Base-by-base conservation (phyloP, 2,888 invertebrate genomes). In the Mimas tiliae region DNA sequence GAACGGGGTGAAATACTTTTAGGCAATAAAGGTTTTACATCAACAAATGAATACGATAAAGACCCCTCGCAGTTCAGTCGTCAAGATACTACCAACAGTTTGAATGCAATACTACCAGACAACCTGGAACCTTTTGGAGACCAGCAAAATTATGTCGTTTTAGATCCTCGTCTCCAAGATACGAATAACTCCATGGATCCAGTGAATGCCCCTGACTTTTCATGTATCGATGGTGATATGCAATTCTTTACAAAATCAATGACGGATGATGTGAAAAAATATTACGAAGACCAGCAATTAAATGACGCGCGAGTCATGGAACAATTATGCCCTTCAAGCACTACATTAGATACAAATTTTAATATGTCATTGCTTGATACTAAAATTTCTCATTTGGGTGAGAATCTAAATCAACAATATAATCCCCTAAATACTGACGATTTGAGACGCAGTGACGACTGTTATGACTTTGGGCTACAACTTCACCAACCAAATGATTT, bases 231-330 rank as follows among this genome's bases (percentile, higher is more conserved):
- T 68, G 91, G 88, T 33, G 93, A 93, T 65, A 91, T 93, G 92
- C 92, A 93, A 69, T 93, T 89, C 70, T 93, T 93, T 51, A 92
- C 92, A 0, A 93, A 93, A 75, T 90, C 92, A 42, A 91, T 93
- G 89, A 92, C 90, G 66, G 93, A 93, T 65, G 93, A 93, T 64
- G 92, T 93, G 0, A 93, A 92, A 71, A 92, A 93, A 72, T 93
- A 89, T 80, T 93, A 93, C 66, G 88, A 90, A 73, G 92, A 92
- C 65, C 91, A 90, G 67, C 90, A 89, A 63, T 70, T 93, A 8
- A 85, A 78, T 63, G 92, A 92, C 69, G 78, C 87, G 1, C 84
- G 90, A 70, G 87, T 82, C 9, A 86, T 90, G 78, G 92, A 90
- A 67, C 90, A 91, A 68, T 77, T 91, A 19, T 92, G 93, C 70